phyloP scores from a whole-genome alignment of 2,797 vertebrate genomes.

The Gymnocypris eckloni region DNA sequence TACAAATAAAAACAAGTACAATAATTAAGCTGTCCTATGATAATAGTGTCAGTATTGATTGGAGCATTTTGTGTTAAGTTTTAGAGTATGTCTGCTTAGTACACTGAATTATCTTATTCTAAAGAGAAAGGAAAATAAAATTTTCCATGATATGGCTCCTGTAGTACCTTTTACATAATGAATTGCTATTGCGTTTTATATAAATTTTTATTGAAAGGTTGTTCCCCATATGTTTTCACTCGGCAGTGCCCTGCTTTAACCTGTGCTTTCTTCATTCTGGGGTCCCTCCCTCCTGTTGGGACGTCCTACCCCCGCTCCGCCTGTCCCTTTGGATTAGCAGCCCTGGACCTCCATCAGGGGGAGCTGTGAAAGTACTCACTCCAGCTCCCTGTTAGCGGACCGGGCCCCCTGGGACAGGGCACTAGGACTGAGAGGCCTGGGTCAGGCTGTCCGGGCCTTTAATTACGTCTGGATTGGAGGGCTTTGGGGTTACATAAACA shows the following conservation, averaged over 20 bases:
- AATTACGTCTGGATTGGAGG: slow-evolving; percentile 80
- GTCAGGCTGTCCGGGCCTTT: slow-evolving; percentile 75
- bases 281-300: slow-evolving; percentile 64
- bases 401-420: slow-evolving; percentile 64
- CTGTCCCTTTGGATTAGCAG: slow-evolving; percentile 80
- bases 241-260: slow-evolving; percentile 64
- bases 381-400: slow-evolving; percentile 58
- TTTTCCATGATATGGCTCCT: slow-evolving; percentile 19
- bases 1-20: neutral
- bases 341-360: slow-evolving; percentile 66
- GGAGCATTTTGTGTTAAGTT: too few relatives aligned
- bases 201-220: slow-evolving; percentile 24
- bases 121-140: neutral
- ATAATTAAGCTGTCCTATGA: neutral
- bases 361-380: slow-evolving; percentile 79
- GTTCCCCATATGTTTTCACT: slow-evolving; percentile 45
- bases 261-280: slow-evolving; percentile 54
- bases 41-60: neutral
- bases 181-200: slow-evolving; percentile 59
- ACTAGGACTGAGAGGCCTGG: slow-evolving; percentile 65
- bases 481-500: slow-evolving; percentile 85
- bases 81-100: neutral
- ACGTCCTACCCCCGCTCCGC: slow-evolving; percentile 72
- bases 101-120: neutral
- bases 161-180: slow-evolving; percentile 1